Base-by-base conservation (phyloP, 2,888 invertebrate species). In the Leptinotarsa rubiginosa region DNA sequence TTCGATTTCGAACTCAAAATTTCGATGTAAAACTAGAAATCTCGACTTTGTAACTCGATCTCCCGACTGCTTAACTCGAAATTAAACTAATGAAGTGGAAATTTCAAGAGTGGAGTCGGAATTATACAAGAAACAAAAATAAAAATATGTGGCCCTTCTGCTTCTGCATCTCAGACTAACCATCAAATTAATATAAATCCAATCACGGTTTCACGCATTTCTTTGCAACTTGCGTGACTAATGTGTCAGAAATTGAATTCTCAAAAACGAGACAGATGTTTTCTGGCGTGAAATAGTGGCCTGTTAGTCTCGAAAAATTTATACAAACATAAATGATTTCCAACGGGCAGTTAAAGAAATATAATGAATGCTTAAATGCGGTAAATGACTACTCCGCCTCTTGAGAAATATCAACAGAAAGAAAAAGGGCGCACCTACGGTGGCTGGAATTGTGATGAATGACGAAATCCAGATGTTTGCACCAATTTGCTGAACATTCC, bases 391-490 rank as follows among this genome's bases (percentile, higher is more conserved):
- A 70, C 77, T 71, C 74, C 79, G 79, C 79, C 79, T 77, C 78
- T 78, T 71, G 71, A 77, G 75, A 75, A 70, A 75, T 75, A 75
- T 74, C 68, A 72, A 76, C 71, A 71, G 71, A 65, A 78, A 72
- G 75, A 74, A 75, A 72, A 70, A 76, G 68, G 69, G 71, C 74
- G 64, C 75, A 66, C 64, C 71, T 78, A 78, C 74, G 49, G 76
- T 74, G 75, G 74, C 77, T 75, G 68, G 73, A 75, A 52, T 52
- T 52, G 52, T 20, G 56, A 66, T 80, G 78, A 80, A 80, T 79
- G 76, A 76, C 75, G 75, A 78, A 72, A 76, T 75, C 78, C 81
- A 81, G 81, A 81, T 81, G 81, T 81, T 80, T 78, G 75, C 73
- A 73, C 75, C 80, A 78, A 80, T 81, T 81, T 76, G 76, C 75